phyloP scores from a whole-genome alignment of 2,888 invertebrate species.

The Hyposoter dolosus region DNA sequence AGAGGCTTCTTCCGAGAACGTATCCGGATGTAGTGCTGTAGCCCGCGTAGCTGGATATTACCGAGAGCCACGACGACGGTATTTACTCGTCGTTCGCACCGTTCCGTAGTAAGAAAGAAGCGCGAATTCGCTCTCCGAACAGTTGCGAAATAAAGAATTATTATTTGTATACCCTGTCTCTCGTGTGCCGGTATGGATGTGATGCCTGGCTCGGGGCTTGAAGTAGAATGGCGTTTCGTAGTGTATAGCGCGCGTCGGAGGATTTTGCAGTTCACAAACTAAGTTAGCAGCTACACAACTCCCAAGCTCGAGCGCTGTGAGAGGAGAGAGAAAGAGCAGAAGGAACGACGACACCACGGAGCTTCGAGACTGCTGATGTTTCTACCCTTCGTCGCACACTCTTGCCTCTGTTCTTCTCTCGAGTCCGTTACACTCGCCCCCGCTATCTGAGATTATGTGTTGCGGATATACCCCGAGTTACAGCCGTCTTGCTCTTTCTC shows the following conservation, averaged over 20 bases:
- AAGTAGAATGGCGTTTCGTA: constrained; percentile 34
- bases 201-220: constrained; percentile 35
- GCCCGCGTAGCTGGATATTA: constrained; percentile 10
- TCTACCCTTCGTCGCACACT: constrained; percentile 53
- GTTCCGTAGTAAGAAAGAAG: constrained; percentile 64
- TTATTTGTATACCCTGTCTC: constrained; percentile 80
- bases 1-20: constrained; percentile 48
- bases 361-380: constrained; percentile 54
- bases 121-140: constrained; percentile 68
- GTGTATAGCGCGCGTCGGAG: constrained; percentile 78
- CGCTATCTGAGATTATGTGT: constrained; percentile 80
- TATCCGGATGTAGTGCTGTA: constrained; percentile 8
- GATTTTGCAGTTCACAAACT: constrained; percentile 84
- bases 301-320: constrained; percentile 65
- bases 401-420: constrained; percentile 37
- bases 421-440: constrained; percentile 43
- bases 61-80: constrained; percentile 59
- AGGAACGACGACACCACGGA: constrained; percentile 38
- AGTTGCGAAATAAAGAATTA: constrained; percentile 80
- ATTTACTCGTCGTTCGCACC: constrained; percentile 81
- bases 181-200: constrained; percentile 55
- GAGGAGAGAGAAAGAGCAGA: constrained; percentile 43
- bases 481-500: constrained; percentile 65
- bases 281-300: constrained; percentile 82
- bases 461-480: constrained; percentile 77